Percentiles rank a stretch among this genome's conserved stretches.
Evolutionary conservation across 1,140 invertebrate genomes (phyloP).

Genomic region (Drosophila biarmipes): DNA sequence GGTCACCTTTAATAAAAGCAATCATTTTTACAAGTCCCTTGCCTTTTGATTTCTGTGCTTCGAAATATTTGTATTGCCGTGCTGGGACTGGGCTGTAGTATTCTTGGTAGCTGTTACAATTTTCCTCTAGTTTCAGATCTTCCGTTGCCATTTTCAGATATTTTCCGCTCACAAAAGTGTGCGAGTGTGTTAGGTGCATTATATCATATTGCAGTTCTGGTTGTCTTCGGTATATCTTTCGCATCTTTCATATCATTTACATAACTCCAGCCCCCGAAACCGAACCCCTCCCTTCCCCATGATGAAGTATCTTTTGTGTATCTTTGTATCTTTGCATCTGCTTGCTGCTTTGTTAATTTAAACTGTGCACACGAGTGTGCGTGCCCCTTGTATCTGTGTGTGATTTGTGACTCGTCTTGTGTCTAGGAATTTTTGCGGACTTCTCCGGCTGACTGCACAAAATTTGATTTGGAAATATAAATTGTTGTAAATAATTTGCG

Average conservation of each 20-base stretch:
- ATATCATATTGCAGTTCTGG: constrained; percentile 22
- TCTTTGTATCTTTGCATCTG: constrained; percentile 57
- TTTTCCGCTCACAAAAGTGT: neutral
- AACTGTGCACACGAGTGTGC: constrained; percentile 20
- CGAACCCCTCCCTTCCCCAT: constrained; percentile 3
- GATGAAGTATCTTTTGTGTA: constrained; percentile 29
- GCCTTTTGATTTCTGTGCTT: too few species aligned
- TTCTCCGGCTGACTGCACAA: constrained; percentile 5
- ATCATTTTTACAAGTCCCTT: too few species aligned
- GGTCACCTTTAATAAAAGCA: neutral
- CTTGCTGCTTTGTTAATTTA: constrained; percentile 56
- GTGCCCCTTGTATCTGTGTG: constrained; percentile 19
- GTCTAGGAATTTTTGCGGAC: constrained; percentile 37
- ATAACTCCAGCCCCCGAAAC: constrained; percentile 14
- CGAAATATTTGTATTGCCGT: neutral
- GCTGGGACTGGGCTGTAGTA: neutral
- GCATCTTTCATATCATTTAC: constrained; percentile 39
- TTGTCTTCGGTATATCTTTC: constrained; percentile 32
- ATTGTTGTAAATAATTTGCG: constrained; percentile 28
- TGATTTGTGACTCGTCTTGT: constrained; percentile 34
- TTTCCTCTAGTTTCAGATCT: constrained; percentile 6
- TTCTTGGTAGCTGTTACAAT: constrained; percentile 2
- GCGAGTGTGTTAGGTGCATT: constrained; percentile 5
- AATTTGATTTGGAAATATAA: constrained; percentile 31
- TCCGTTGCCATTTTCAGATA: constrained; percentile 31